phyloP scores from a whole-genome alignment of 2,888 invertebrate genomes.

The Tethea ocularis region DNA sequence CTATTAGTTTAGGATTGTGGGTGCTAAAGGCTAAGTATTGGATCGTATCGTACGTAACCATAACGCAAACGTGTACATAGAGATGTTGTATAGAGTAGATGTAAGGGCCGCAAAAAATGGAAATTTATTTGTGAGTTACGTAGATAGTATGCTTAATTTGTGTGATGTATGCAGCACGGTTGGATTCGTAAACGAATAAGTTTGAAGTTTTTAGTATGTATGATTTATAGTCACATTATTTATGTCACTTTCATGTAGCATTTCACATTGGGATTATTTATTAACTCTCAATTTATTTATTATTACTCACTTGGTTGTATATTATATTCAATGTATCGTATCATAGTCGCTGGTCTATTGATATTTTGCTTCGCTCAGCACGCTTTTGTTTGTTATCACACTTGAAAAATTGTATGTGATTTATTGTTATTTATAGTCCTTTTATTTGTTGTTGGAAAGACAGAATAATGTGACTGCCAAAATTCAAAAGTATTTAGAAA shows the following conservation, averaged over 20 bases:
- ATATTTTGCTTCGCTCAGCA: not conserved
- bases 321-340: not conserved
- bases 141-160: constrained; percentile 22
- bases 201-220: constrained; percentile 24
- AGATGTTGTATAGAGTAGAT: constrained; percentile 60
- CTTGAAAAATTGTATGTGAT: not conserved
- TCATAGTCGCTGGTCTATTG: not conserved
- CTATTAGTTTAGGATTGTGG: constrained; percentile 64
- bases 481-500: constrained; percentile 67
- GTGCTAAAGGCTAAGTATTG: constrained; percentile 63
- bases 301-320: not conserved
- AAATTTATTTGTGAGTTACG: constrained; percentile 28
- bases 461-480: constrained; percentile 71
- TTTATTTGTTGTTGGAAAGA: constrained; percentile 16
- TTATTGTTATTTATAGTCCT: constrained; percentile 16
- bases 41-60: constrained; percentile 44
- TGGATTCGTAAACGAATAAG: constrained; percentile 60
- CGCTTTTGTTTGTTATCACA: not conserved
- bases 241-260: constrained; percentile 21
- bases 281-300: no score
- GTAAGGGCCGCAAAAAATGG: constrained; percentile 35
- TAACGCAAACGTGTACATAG: constrained; percentile 57
- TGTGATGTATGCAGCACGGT: constrained; percentile 34
- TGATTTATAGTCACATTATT: constrained; percentile 59
- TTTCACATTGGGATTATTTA: not conserved